These are phyloP conservation scores for Hiodon tergisus DNA, from an alignment of 2,113 vertebrate species.

Conservation along the genomic window DNA sequence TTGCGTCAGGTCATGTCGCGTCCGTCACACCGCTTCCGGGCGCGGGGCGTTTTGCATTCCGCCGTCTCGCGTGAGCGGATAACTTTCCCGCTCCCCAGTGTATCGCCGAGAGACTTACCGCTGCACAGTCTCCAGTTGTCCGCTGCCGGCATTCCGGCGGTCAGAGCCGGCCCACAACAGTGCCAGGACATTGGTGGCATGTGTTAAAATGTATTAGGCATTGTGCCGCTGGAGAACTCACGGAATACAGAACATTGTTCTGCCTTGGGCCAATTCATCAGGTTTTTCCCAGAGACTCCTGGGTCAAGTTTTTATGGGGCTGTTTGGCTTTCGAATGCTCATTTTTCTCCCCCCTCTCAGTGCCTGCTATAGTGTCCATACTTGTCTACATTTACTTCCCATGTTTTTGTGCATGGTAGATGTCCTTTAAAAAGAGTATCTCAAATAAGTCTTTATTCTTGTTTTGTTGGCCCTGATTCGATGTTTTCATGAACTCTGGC, in stretches of 20 bases:
- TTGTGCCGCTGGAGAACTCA: conserved; percentile 78
- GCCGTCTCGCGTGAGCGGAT: conserved; percentile 62
- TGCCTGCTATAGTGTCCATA: conserved; percentile 82
- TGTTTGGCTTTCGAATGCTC: conserved; percentile 95
- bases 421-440: conserved; percentile 94
- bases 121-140: conserved; percentile 59
- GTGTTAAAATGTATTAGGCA: conserved; percentile 85
- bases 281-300: conserved; percentile 98
- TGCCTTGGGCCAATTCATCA: conserved; percentile 86
- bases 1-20: not conserved
- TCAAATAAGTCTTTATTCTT: conserved; percentile 98
- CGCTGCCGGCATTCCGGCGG: conserved; percentile 67
- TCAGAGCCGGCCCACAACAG: conserved; percentile 74
- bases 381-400: conserved; percentile 96
- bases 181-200: conserved; percentile 76
- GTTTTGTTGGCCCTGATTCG: conserved; percentile 97
- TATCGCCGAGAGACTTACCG: conserved; percentile 49
- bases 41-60: conserved; percentile 42
- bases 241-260: conserved; percentile 80
- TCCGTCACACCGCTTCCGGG: conserved; percentile 2
- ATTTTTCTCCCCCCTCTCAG: conserved; percentile 71
- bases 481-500: conserved; percentile 99
- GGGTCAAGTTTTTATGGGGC: conserved; percentile 95
- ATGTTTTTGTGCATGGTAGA: conserved; percentile 93
- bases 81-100: conserved; percentile 63